Base-by-base conservation (phyloP, 2,888 invertebrate genomes). In the Dryocosmus kuriphilus region DNA sequence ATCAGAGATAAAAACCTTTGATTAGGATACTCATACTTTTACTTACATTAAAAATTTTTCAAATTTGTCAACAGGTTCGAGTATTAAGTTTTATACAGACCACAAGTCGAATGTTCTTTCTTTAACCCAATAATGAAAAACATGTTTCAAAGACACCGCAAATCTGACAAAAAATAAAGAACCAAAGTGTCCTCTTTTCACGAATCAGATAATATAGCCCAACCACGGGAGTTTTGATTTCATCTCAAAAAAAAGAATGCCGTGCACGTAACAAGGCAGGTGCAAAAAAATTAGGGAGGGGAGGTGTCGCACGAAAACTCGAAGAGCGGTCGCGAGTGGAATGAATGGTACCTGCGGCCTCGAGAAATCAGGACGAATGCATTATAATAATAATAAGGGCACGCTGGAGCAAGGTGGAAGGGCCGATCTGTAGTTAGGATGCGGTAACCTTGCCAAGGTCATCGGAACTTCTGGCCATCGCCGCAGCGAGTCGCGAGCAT, bases 361-460 rank as follows among this genome's bases (percentile, higher is more conserved):
- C 85, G 71, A 82, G 83, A 83, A 87, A 86, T 88, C 85, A 84
- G 87, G 83, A 81, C 86, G 84, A 85, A 86, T 86, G 85, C 85
- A 87, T 87, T 86, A 86, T 88, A 88, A 77, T 51, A 77, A 60
- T 78, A 80, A 79, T n/a, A 46, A 71, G 63, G 74, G 61, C 74
- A 74, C 3, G 22, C 16, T 60, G 78, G 74, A 75, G 62, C 67
- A 81, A 78, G 76, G 76, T 81, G 81, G 81, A 85, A 86, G 84
- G 86, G 85, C 78, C 80, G 74, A 63, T 77, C 80, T 85, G 84
- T 86, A 86, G 89, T 90, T 88, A 83, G 88, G 86, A 86, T 85
- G 85, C 79, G 74, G 83, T 90, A 89, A 91, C 91, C 91, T 91
- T 91, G 91, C 80, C 89, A 91, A 91, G 91, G 91, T 90, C 89